Evolutionary conservation across 2,797 vertebrate species (phyloP), one percentile per base, ranked within the genome.

Genomic region (Dallia pectoralis): DNA sequence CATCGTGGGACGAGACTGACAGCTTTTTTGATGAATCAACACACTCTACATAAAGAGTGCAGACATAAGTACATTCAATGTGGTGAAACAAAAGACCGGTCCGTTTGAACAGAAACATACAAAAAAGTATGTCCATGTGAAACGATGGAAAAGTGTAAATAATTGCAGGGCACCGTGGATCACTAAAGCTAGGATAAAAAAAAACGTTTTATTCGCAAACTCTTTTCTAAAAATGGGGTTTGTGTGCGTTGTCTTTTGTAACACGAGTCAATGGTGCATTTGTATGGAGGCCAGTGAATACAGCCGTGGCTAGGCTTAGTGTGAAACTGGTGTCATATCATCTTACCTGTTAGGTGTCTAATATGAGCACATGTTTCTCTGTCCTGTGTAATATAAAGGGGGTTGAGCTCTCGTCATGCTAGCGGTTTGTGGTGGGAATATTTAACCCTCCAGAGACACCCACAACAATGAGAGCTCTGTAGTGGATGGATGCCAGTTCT

Each of bases 391-490:
- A 59, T 59, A 25, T 49, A 49, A 49, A 12, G 53, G 12, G 53
- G 53, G 22, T 27, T 3, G 11, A 11, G 53, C 19, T 25, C 8
- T 25, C 30, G 32, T 12, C 32, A 3, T 63, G 61, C 61, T 29
- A 33, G 51, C 67, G 63, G 25, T 69, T 59, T 80, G 72, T 36
- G 49, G 51, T 8, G n/a, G 71, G 79, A 82, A 44, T 65, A 70
- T 62, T 69, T 71, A 53, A 32, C 27, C 16, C 19, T 69, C 16
- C 70, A 15, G 27, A 70, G 66, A 33, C 32, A 73, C 56, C 29
- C n/a, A 32, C 69, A 69, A 87, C 81, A 87, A 85, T 75, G 83
- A 70, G 19, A 18, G 69, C 80, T 81, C 77, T 87, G 74, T 87
- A 62, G 30, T 40, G 74, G 6, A 64, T 73, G 75, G 70, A 32